phyloP scores from a whole-genome alignment of 2,888 invertebrate genomes.

The Coronaproctus castanopsis region DNA sequence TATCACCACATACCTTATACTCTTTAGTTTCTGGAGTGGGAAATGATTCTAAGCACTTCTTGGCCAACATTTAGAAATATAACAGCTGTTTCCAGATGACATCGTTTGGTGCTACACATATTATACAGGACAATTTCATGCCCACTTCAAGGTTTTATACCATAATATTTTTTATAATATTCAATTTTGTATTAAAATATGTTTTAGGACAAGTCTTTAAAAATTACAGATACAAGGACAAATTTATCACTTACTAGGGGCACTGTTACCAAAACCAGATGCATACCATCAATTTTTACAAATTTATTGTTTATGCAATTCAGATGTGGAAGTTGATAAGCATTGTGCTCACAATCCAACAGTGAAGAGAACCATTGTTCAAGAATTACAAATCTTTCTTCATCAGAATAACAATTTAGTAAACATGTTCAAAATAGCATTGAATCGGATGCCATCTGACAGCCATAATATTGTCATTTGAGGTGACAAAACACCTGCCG shows the following conservation, averaged over 20 bases:
- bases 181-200: conserved; percentile 1
- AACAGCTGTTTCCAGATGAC: neutral
- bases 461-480: neutral
- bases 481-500: neutral
- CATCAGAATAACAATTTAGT: conserved; percentile 3
- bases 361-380: conserved; percentile 1
- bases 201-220: conserved; percentile 1
- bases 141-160: conserved; percentile 1
- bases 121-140: neutral
- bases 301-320: neutral
- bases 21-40: neutral
- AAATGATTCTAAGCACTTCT: neutral
- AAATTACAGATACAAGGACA: neutral
- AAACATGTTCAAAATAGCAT: conserved; percentile 2
- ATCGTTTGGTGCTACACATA: neutral
- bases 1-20: neutral
- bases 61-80: conserved; percentile 2
- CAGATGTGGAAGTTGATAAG: conserved; percentile 1
- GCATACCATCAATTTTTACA: conserved; percentile 2
- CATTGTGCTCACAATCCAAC: conserved; percentile 1
- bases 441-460: neutral
- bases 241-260: conserved; percentile 1
- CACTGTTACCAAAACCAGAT: too few species aligned
- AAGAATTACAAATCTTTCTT: conserved; percentile 3
- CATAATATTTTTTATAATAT: neutral